Evolutionary conservation across 2,797 vertebrate genomes (phyloP).

Genomic region (Bufotes viridis): DNA sequence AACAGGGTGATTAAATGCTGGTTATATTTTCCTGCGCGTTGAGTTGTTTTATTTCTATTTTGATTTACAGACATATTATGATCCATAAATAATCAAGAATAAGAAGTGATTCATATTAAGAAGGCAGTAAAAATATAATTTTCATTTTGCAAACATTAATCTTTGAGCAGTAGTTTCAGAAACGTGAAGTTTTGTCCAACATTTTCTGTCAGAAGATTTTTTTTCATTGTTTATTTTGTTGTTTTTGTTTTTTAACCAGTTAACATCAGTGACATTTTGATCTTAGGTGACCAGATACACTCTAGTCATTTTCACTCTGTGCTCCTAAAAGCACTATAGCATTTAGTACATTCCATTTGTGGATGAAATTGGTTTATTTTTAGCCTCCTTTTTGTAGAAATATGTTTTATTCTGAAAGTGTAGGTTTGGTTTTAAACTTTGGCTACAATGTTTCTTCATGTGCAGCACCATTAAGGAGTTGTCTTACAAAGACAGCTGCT

Average conservation of each 20-base stretch:
- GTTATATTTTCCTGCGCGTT: constrained; percentile 78
- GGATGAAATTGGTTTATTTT: neutral
- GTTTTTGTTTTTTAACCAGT: neutral
- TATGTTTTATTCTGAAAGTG: neutral
- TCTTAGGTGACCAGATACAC: neutral
- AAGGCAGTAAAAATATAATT: neutral
- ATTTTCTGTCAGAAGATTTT: neutral
- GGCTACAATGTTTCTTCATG: neutral
- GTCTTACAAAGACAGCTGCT: neutral
- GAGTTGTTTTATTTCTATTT: constrained; percentile 77
- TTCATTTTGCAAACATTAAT: constrained; percentile 8
- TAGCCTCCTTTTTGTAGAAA: neutral
- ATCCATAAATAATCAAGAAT: constrained; percentile 76
- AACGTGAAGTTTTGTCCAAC: neutral
- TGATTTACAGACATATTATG: constrained; percentile 74
- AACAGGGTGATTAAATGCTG: constrained; percentile 80
- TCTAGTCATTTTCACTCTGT: neutral
- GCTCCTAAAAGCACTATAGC: neutral
- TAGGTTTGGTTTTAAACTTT: neutral
- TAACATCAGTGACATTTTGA: neutral
- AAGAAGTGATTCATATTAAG: constrained; percentile 31
- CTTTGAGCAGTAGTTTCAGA: neutral
- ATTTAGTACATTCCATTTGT: neutral
- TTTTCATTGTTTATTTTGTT: neutral
- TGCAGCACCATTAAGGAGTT: neutral